Percentiles rank a stretch among this genome's conserved stretches.
phyloP scores from a whole-genome alignment of 2,113 vertebrate genomes.

The Saccopteryx bilineata region DNA sequence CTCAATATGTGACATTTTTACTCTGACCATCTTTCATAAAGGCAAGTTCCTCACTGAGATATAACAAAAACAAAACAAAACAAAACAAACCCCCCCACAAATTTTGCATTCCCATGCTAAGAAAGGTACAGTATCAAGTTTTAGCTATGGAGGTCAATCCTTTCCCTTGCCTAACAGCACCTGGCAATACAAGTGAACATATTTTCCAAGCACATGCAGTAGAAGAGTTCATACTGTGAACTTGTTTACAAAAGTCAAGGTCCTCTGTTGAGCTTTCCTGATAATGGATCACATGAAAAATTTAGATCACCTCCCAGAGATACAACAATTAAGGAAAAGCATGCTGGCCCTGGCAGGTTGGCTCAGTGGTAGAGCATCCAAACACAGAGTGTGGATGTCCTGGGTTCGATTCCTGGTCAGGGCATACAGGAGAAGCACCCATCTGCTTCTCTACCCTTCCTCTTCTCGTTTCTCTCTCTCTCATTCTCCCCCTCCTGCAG shows the following conservation, averaged over 20 bases:
- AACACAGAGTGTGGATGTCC: too few species aligned
- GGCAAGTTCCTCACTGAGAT: not conserved
- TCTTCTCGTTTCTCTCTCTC: too few species aligned
- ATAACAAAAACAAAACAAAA: conserved; percentile 61
- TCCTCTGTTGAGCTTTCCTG: not conserved
- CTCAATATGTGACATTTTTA: conserved; percentile 36
- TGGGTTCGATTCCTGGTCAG: too few species aligned
- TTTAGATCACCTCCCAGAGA: not conserved
- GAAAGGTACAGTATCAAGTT: not conserved
- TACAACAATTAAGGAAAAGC: not conserved
- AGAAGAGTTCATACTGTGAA: not conserved
- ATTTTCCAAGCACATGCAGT: not conserved
- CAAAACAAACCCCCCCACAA: not conserved
- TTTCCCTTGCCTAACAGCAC: not conserved
- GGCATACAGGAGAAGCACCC: too few species aligned
- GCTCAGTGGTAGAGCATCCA: too few species aligned
- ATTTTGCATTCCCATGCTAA: not conserved
- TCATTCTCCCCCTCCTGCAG: too few species aligned
- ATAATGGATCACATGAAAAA: not conserved
- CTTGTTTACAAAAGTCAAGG: not conserved
- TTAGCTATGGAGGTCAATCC: not conserved
- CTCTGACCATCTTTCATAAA: not conserved
- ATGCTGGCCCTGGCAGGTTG: too few species aligned
- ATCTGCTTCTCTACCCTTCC: too few species aligned
- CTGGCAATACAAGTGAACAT: not conserved